Conservation (phyloP, 2,797 vertebrate genomes). For the Acanthiza pusilla region DNA sequence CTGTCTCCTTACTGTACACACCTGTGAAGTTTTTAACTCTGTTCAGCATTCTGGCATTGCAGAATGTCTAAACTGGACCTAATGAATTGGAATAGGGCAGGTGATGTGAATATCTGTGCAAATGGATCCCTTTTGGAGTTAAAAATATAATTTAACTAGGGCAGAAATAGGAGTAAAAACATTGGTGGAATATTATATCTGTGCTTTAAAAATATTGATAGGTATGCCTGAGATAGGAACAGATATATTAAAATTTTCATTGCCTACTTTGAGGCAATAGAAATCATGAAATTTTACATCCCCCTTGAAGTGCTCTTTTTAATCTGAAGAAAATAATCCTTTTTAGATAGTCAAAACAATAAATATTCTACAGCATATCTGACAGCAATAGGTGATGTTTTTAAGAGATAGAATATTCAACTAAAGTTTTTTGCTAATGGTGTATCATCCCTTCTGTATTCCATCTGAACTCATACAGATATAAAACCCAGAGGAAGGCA, state of each 20-base stretch:
- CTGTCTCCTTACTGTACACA: background rate
- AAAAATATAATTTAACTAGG: background rate
- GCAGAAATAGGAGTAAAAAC: background rate
- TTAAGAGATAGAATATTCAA: background rate
- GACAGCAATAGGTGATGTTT: background rate
- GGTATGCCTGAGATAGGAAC: background rate
- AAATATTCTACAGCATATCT: background rate
- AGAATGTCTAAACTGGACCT: constrained; percentile 10
- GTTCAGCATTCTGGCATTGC: background rate
- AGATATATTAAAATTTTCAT: background rate
- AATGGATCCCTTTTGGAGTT: background rate
- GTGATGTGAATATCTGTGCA: background rate
- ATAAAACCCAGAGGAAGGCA: background rate
- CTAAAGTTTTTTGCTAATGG: background rate
- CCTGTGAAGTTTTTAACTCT: background rate
- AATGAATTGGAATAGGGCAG: background rate
- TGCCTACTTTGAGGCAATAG: background rate
- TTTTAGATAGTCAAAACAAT: background rate
- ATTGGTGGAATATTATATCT: background rate
- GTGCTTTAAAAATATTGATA: background rate
- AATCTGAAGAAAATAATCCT: background rate
- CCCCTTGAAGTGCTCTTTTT: background rate
- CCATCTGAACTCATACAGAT: background rate
- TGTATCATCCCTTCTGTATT: background rate
- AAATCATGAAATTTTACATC: background rate